phyloP scores from a whole-genome alignment of 2,888 invertebrate genomes.

The Drosophila emarginata region DNA sequence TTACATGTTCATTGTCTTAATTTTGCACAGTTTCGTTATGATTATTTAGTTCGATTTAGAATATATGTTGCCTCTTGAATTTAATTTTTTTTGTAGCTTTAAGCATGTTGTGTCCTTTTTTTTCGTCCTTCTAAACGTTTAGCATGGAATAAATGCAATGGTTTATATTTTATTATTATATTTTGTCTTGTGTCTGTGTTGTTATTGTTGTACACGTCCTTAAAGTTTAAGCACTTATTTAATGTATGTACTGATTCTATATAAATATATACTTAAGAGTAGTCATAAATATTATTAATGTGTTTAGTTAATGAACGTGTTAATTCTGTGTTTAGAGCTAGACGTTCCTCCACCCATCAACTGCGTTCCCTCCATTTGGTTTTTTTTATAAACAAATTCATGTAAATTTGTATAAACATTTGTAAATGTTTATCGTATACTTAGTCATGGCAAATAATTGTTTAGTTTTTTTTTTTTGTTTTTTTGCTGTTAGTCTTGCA shows the following conservation, averaged over 20 bases:
- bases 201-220: slow-evolving; percentile 43
- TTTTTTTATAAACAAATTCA: slow-evolving; percentile 6
- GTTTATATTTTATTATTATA: slow-evolving; percentile 15
- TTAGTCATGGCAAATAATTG: slow-evolving; percentile 26
- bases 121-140: slow-evolving; percentile 20
- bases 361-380: neutral
- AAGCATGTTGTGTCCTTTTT: slow-evolving; percentile 61
- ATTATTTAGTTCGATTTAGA: neutral
- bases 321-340: slow-evolving; percentile 16
- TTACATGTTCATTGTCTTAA: slow-evolving; percentile 62
- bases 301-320: slow-evolving; percentile 32
- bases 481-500: slow-evolving; percentile 41
- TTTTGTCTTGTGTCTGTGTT: slow-evolving; percentile 47
- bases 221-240: slow-evolving; percentile 55
- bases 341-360: neutral
- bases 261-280: neutral
- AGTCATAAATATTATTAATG: slow-evolving; percentile 17
- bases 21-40: slow-evolving; percentile 51
- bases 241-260: slow-evolving; percentile 1
- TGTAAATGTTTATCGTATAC: slow-evolving; percentile 28
- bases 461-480: no score
- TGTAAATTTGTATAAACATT: slow-evolving; percentile 25
- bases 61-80: slow-evolving; percentile 29
- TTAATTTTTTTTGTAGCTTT: slow-evolving; percentile 40
- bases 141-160: slow-evolving; percentile 30